Base-by-base conservation (phyloP, 2,888 invertebrate genomes). In the Tupiocoris notatus region DNA sequence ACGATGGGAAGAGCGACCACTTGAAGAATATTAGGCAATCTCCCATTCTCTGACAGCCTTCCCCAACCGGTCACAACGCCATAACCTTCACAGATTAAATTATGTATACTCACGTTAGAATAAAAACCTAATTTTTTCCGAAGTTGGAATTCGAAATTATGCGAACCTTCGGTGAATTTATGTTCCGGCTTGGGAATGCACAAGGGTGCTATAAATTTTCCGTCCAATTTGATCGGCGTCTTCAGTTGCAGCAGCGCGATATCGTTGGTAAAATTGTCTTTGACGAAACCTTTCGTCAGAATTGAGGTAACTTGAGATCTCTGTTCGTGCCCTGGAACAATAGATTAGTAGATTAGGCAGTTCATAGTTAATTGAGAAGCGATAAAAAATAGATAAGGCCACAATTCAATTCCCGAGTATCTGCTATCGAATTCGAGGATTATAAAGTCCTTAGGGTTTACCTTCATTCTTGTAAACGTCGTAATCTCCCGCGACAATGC, bases 131-230 rank as follows among this genome's bases (percentile, higher is more conserved):
- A 9, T 9, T 56, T n/a, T n/a, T n/a, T 9, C 56, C 56, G 16
- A 56, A 56, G 16, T 12, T 12, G 16, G 16, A 56, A 56, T n/a
- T 12, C 56, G 12, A 9, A 56, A 56, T n/a, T n/a, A n/a, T n/a
- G n/a, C n/a, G n/a, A n/a, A 81, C 81, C 80, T 64, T 76, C 39
- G 23, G 77, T 64, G 58, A 79, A 81, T 56, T 75, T 70, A 1
- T 70, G 61, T 12, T 63, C 64, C 0, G 79, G 75, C 18, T 79
- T 79, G 0, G 85, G 84, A 1, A 85, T 80, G 75, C 85, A 85
- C 21, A 84, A 82, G 0, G 85, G 84, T n/a, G 83, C 81, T 68
- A 84, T 82, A 59, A 81, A 80, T 59, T 80, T 79, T 16, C 81
- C 80, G 79, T 81, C 80, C 7, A 82, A 75, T 20, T 73, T 78